phyloP scores from a whole-genome alignment of 2,888 invertebrate genomes.

The Dinocampus coccinellae region DNA sequence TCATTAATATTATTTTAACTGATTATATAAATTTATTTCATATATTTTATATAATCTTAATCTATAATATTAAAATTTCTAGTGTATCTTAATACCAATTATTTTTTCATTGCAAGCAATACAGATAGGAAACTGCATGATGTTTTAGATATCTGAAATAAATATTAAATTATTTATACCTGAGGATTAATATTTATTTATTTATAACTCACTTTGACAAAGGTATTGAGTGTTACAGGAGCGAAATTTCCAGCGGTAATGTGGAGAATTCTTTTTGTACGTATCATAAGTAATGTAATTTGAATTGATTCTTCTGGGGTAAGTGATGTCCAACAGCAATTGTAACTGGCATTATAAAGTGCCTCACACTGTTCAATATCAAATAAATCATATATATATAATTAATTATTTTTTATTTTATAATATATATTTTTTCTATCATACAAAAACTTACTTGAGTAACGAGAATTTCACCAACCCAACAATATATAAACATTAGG shows the following conservation, averaged over 20 bases:
- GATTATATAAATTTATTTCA: too few relatives aligned
- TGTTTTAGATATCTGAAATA: constrained; percentile 1
- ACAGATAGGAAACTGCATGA: not conserved
- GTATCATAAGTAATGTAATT: not conserved
- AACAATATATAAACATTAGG: constrained; percentile 3
- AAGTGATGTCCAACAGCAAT: constrained; percentile 2
- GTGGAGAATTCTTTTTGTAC: not conserved
- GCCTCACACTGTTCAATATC: not conserved
- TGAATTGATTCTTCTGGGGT: not conserved
- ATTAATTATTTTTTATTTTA: not conserved
- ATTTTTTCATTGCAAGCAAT: constrained; percentile 4
- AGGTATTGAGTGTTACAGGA: constrained; percentile 1
- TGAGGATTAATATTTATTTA: not conserved
- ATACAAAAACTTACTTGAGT: not conserved
- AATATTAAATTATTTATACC: not conserved
- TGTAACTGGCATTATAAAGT: not conserved
- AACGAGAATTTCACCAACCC: constrained; percentile 12
- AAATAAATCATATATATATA: not conserved
- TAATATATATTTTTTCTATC: not conserved
- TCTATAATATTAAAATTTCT: too few relatives aligned
- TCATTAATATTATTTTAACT: too few relatives aligned
- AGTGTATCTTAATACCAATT: too few relatives aligned
- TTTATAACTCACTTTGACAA: not conserved
- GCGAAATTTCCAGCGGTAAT: constrained; percentile 3
- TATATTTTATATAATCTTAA: too few relatives aligned